These are phyloP conservation scores for Onychostruthus taczanowskii DNA, from an alignment of 2,113 vertebrate species.

Conservation along the genomic window DNA sequence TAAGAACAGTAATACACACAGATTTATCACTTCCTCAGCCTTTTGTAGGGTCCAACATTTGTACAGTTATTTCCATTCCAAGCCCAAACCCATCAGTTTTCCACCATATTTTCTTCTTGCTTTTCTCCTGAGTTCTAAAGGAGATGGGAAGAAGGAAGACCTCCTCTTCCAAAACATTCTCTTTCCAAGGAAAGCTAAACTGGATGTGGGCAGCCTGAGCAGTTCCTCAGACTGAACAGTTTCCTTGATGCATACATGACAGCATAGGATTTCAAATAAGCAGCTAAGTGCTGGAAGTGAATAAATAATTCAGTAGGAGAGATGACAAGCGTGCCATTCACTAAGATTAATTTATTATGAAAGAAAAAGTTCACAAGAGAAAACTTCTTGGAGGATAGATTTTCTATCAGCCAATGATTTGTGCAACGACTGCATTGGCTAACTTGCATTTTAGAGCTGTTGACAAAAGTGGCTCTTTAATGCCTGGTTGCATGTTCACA, in stretches of 20 bases:
- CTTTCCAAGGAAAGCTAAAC: neutral
- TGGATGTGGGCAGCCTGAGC: neutral
- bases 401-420: neutral
- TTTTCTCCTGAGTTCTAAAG: neutral
- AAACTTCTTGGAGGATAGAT: neutral
- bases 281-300: neutral
- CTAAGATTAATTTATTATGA: neutral
- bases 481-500: neutral
- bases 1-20: neutral
- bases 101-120: neutral
- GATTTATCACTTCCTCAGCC: neutral
- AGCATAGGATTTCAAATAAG: constrained; percentile 4
- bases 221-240: neutral
- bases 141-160: neutral
- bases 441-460: neutral
- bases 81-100: neutral
- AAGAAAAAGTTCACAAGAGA: neutral
- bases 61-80: neutral
- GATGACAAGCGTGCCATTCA: neutral
- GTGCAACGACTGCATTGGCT: neutral
- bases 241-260: neutral
- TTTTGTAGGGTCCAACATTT: neutral
- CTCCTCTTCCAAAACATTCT: neutral
- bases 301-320: constrained; percentile 22
- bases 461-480: neutral